These are phyloP conservation scores for Crenichthys baileyi DNA, from an alignment of 2,797 vertebrate species.

Conservation along the genomic window DNA sequence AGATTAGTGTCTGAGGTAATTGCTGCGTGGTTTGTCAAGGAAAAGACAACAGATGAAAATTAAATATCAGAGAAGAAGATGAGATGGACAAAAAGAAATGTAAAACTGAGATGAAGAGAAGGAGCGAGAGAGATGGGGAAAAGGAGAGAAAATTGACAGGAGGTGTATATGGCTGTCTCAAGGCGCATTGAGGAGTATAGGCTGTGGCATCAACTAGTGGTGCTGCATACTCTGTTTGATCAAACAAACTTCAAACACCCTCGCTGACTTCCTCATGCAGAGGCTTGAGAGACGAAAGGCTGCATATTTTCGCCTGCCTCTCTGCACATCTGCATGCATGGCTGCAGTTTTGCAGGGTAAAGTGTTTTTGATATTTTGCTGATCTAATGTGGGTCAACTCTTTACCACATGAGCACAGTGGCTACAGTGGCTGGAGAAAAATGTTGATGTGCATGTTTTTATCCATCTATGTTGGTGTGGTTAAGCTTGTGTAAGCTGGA, in stretches of 20 bases:
- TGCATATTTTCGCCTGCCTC: neutral
- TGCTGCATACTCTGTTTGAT: constrained; percentile 80
- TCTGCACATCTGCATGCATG: neutral
- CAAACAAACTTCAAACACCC: constrained; percentile 80
- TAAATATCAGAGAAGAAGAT: neutral
- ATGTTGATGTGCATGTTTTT: neutral
- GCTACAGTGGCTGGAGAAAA: constrained; percentile 24
- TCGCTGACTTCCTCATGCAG: constrained; percentile 63
- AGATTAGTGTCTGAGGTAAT: constrained; percentile 59
- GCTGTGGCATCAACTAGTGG: constrained; percentile 70
- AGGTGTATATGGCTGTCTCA: constrained; percentile 63
- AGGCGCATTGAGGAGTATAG: constrained; percentile 63
- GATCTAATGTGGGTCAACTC: constrained; percentile 71
- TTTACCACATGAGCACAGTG: constrained; percentile 50
- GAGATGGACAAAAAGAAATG: constrained; percentile 10
- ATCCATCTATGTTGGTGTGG: neutral
- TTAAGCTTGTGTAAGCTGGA: neutral
- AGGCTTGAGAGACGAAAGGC: constrained; percentile 36
- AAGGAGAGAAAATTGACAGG: constrained; percentile 58
- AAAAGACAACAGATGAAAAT: constrained; percentile 16
- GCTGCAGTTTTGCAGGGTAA: constrained; percentile 60
- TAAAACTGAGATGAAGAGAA: constrained; percentile 25
- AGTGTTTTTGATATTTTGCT: constrained; percentile 67
- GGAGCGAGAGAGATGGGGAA: constrained; percentile 35
- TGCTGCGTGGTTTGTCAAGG: constrained; percentile 39